Evolutionary conservation across 2,888 invertebrate species (phyloP).

Genomic region (Leistus spinibarbis): DNA sequence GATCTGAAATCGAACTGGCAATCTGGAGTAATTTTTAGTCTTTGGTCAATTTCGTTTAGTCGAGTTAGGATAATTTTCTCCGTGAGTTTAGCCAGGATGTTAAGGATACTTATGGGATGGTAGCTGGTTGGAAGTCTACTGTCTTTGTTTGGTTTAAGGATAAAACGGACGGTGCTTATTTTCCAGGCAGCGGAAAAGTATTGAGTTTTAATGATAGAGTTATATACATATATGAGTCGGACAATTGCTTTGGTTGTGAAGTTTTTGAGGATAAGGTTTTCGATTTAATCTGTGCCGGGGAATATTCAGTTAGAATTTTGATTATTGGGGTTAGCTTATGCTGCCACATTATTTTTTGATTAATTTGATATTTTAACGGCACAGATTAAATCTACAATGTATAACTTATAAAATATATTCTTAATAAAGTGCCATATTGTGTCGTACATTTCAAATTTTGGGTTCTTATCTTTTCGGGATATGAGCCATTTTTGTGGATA

Average conservation of each 20-base stretch:
- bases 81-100: background rate
- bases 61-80: background rate
- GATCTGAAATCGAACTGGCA: too few species aligned
- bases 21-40: too few species aligned
- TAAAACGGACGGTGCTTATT: background rate
- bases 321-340: too few species aligned
- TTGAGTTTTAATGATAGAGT: background rate
- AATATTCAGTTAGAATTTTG: too few species aligned
- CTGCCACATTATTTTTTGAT: too few species aligned
- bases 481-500: too few species aligned
- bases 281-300: background rate
- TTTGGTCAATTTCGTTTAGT: background rate
- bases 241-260: background rate
- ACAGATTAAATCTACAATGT: too few species aligned
- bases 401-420: too few species aligned
- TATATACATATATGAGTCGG: background rate
- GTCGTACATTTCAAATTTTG: too few species aligned
- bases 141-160: background rate
- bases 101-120: background rate
- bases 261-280: slow-evolving; percentile 6
- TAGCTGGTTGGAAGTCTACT: background rate
- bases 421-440: too few species aligned
- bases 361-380: too few species aligned
- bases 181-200: background rate
- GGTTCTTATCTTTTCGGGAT: too few species aligned